These are phyloP conservation scores for Drosophila ogumai DNA, from an alignment of 1,140 invertebrate genomes.

Conservation along the genomic window DNA sequence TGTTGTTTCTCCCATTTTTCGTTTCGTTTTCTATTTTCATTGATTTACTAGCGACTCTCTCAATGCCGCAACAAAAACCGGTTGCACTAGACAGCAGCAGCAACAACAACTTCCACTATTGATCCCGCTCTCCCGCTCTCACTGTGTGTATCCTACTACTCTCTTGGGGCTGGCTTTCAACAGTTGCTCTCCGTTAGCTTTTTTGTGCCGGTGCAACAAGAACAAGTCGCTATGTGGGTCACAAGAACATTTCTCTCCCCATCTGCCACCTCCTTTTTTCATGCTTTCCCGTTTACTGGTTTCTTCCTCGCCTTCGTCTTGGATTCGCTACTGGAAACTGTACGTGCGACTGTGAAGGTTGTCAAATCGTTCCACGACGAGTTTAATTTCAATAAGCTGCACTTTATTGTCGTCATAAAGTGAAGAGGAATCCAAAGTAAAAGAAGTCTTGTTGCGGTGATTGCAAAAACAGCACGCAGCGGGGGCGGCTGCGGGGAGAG, in stretches of 20 bases:
- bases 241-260: conserved; percentile 46
- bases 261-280: conserved; percentile 14
- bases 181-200: conserved; percentile 47
- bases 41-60: conserved; percentile 60
- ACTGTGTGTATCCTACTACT: conserved; percentile 34
- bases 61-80: conserved; percentile 60
- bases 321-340: conserved; percentile 41
- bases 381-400: conserved; percentile 64
- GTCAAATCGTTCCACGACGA: conserved; percentile 20
- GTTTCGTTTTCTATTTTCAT: conserved; percentile 59
- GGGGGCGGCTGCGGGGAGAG: not conserved
- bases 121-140: conserved; percentile 47
- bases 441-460: conserved; percentile 26
- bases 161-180: conserved; percentile 25
- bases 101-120: conserved; percentile 32
- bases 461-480: conserved; percentile 26
- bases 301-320: conserved; percentile 5
- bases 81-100: conserved; percentile 22
- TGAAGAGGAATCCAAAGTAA: conserved; percentile 24
- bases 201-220: conserved; percentile 70
- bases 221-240: conserved; percentile 57
- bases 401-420: conserved; percentile 57
- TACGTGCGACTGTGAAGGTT: conserved; percentile 69
- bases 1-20: conserved; percentile 33
- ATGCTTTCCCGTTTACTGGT: conserved; percentile 38